Evolutionary conservation across 1,140 invertebrate genomes (phyloP).

Genomic region (Antheraea mylitta): DNA sequence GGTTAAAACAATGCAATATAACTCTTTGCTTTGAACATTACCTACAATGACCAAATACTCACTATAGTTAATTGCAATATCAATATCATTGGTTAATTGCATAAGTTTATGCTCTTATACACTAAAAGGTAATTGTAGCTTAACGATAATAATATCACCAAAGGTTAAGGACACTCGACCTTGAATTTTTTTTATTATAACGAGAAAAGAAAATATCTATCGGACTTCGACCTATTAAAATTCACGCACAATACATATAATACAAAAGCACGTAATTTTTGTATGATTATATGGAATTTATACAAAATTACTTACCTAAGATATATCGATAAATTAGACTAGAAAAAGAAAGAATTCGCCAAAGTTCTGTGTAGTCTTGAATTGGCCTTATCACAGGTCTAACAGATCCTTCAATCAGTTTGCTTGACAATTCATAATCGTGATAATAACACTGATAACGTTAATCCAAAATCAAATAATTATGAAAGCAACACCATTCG

Average conservation of each 20-base stretch:
- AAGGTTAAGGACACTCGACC: not conserved
- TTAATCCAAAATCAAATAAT: not conserved
- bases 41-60: no score
- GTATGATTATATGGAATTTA: not conserved
- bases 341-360: not conserved
- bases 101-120: not conserved
- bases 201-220: not conserved
- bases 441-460: constrained; percentile 21
- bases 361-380: not conserved
- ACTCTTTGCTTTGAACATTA: no score
- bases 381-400: not conserved
- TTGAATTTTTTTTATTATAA: not conserved
- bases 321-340: not conserved
- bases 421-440: constrained; percentile 21
- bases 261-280: no score
- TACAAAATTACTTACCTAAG: not conserved
- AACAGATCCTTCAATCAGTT: constrained; percentile 19
- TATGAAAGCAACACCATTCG: not conserved
- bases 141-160: no score
- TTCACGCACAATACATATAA: no score
- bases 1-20: no score
- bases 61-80: no score
- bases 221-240: not conserved
- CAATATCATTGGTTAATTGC: no score
- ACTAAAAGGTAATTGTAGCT: not conserved